Evolutionary conservation across 2,888 invertebrate species (phyloP), one percentile per base, ranked within the genome.

Genomic region (Agrypnus murinus): DNA sequence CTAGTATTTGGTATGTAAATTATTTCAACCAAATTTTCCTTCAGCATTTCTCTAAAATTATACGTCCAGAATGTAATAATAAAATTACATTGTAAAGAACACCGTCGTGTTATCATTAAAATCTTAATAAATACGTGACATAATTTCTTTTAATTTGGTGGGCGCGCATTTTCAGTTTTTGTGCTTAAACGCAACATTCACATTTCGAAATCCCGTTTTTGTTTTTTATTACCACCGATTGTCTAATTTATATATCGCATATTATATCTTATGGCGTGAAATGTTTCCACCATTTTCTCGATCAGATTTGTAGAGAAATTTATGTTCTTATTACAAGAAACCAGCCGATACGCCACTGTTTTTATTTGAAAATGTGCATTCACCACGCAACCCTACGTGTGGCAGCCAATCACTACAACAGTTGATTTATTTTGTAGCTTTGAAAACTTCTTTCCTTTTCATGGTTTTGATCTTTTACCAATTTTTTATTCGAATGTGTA

Each of bases 381-480:
- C 72, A 70, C 77, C 75, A 77, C 77, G 77, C 76, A 76, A 77
- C 72, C 68, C 75, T 75, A 77, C 78, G 76, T 77, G 77, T 77
- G 73, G 72, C 74, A 72, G 74, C 76, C 77, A 74, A 75, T 74
- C 77, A 76, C 76, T 72, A 73, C 70, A 65, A 72, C 73, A 66
- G 71, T 76, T 78, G 78, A 78, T 78, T 78, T 78, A 78, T 78
- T 25, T 73, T 74, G 72, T 71, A 72, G 77, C 77, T 77, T 75
- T 76, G 74, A 72, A 74, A 75, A 77, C 73, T 75, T 73, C 70
- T 73, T 73, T 75, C 71, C 73, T 55, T 53, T 60, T 50, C 58
- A 46, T 46, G 69, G 66, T 46, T 65, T 64, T 65, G 69, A 69
- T 69, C 59, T 64, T 59, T 65, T 59, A 45, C 46, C 69, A 25